Percentiles rank a stretch among this genome's conserved stretches.
These are phyloP conservation scores for Thecophora atra DNA, from an alignment of 2,888 invertebrate genomes.

Conservation along the genomic window DNA sequence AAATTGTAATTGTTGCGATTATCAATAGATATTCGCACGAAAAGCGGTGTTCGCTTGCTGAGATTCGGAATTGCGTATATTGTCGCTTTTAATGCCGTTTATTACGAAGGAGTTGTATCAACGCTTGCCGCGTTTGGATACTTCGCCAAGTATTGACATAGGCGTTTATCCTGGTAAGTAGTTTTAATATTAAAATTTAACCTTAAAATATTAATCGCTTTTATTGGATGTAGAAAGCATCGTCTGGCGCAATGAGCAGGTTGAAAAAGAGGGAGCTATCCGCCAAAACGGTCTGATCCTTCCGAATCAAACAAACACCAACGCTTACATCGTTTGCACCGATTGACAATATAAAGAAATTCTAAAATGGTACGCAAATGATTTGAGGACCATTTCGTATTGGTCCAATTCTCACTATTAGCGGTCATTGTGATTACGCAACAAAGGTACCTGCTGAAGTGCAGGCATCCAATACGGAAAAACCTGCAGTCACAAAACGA, in stretches of 20 bases:
- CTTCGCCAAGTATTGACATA: slow-evolving; percentile 85
- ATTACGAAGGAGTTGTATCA: slow-evolving; percentile 96
- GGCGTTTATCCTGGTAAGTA: slow-evolving; percentile 79
- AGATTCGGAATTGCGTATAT: slow-evolving; percentile 83
- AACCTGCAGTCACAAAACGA: slow-evolving; percentile 80
- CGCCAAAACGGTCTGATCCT: too few species aligned
- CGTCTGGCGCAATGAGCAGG: slow-evolving; percentile 74
- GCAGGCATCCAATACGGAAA: slow-evolving; percentile 77
- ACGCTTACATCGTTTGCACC: slow-evolving; percentile 76
- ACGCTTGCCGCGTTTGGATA: slow-evolving; percentile 76
- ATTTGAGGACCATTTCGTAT: slow-evolving; percentile 76
- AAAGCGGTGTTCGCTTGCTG: slow-evolving; percentile 83
- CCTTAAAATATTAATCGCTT: background rate
- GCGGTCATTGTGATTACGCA: slow-evolving; percentile 88
- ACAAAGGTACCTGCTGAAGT: slow-evolving; percentile 84
- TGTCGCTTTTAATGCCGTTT: slow-evolving; percentile 98
- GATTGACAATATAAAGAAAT: slow-evolving; percentile 67
- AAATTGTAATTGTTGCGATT: too few species aligned
- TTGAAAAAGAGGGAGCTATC: slow-evolving; percentile 84
- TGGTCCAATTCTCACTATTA: slow-evolving; percentile 84
- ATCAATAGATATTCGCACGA: slow-evolving; percentile 72
- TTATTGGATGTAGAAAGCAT: slow-evolving; percentile 47
- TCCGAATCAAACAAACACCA: slow-evolving; percentile 86
- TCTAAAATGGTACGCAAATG: slow-evolving; percentile 59
- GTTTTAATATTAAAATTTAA: background rate